Evolutionary conservation across 2,797 vertebrate genomes (phyloP), one percentile per base, ranked within the genome.

Genomic region (Gymnothorax javanicus): DNA sequence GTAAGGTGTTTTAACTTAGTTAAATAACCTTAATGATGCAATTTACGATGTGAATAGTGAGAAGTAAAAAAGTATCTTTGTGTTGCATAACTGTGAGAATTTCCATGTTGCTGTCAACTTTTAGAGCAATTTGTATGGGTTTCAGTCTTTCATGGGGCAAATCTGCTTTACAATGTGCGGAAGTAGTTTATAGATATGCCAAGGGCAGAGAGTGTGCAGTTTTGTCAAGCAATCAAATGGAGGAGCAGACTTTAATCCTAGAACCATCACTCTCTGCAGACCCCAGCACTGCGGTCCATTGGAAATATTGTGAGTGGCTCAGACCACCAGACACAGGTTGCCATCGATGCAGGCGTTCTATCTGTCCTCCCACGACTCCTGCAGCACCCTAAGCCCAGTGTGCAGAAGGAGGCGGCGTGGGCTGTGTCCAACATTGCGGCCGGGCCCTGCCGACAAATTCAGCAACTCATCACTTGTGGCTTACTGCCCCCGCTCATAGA

Each of bases 351-450:
- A 0, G 98, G 98, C 0, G 87, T 97, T 69, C 88, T 99, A 62
- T 85, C 87, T 0, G 85, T 94, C 23, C 91, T 99, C 20, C 96
- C 97, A 0, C 33, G 79, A 0, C 95, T 99, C 52, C 94, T 99
- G 94, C 91, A 82, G 4, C 96, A 99, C 59, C 13, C 73, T 0
- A 97, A 95, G 90, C 0, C 95, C 52, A 93, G 91, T 0, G 90
- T 99, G 86, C 97, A 98, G 94, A 99, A 98, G 91, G 97, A 98
- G 88, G 97, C 98, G 0, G 95, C 96, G 0, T 99, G 98, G 98
- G 83, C 93, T 0, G 90, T 99, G 88, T 98, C 98, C 33, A 99
- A 99, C 60, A 97, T 99, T 0, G 97, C 97, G 0, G 97, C 98
- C 0, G 98, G 98, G 7, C 96, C 97, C 0, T 88, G 89, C 50